These are phyloP conservation scores for Tetramorium simillimum DNA, from an alignment of 1,140 invertebrate species.

Conservation along the genomic window DNA sequence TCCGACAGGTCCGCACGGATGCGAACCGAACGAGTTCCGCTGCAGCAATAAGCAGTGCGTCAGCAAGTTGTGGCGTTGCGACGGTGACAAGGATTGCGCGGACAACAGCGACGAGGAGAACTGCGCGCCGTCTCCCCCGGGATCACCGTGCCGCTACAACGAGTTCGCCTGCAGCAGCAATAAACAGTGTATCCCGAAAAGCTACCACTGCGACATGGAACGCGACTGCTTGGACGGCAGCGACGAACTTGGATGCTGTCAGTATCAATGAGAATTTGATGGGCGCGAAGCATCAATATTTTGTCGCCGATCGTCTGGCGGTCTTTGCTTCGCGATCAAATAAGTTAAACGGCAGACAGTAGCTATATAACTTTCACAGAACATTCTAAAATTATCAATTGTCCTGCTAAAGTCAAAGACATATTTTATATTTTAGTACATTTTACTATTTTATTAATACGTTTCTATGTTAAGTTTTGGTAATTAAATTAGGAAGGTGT, in stretches of 20 bases:
- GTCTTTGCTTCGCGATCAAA: neutral
- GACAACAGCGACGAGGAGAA: constrained; percentile 94
- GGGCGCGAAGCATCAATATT: constrained; percentile 3
- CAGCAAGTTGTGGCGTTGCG: constrained; percentile 96
- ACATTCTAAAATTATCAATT: neutral
- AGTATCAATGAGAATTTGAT: constrained; percentile 80
- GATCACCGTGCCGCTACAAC: constrained; percentile 90
- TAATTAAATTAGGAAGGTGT: neutral
- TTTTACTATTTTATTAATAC: neutral
- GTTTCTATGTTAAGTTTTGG: neutral
- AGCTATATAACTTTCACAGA: neutral
- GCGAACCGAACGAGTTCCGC: constrained; percentile 97
- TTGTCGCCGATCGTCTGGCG: neutral
- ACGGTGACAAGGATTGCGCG: constrained; percentile 96
- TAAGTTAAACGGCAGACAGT: neutral
- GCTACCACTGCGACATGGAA: constrained; percentile 96
- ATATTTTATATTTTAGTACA: neutral
- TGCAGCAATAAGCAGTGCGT: constrained; percentile 96
- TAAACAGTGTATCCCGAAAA: constrained; percentile 96
- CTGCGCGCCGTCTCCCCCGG: constrained; percentile 87
- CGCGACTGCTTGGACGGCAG: constrained; percentile 95
- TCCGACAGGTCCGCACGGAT: constrained; percentile 87
- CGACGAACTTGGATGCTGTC: constrained; percentile 97
- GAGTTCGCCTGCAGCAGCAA: constrained; percentile 93
- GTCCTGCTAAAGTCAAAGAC: neutral